These are phyloP conservation scores for Isurus oxyrinchus DNA, from an alignment of 2,113 vertebrate genomes.

Conservation along the genomic window DNA sequence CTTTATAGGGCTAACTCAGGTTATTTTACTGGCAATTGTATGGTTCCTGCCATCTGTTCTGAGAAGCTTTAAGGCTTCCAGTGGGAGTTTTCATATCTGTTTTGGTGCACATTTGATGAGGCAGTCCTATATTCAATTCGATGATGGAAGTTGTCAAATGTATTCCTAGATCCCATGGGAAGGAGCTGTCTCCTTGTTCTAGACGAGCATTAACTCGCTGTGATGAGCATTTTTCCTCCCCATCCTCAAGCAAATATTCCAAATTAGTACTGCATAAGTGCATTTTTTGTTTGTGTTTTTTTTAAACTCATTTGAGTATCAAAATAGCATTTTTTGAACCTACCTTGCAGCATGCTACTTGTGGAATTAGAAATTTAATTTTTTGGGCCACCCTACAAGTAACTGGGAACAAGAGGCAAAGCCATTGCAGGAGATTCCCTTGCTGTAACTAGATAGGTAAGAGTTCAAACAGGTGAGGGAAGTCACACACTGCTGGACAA, in stretches of 20 bases:
- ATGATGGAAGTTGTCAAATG: neutral
- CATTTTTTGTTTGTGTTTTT: neutral
- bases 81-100: constrained; percentile 20
- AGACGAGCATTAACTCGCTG: neutral
- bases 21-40: neutral
- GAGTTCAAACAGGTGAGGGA: neutral
- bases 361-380: neutral
- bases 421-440: neutral
- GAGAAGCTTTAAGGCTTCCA: neutral
- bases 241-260: neutral
- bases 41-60: constrained; percentile 17
- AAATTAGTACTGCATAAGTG: neutral
- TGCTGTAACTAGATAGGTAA: neutral
- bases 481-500: neutral
- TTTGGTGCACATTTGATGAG: constrained; percentile 4
- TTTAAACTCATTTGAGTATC: neutral
- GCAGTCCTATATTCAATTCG: neutral
- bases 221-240: neutral
- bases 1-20: neutral
- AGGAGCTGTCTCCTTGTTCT: neutral
- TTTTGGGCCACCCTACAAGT: neutral
- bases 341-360: neutral
- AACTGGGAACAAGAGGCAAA: neutral
- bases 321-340: neutral
- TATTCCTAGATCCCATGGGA: neutral